phyloP scores from a whole-genome alignment of 1,140 invertebrate genomes.

The Neodiprion fabricii region DNA sequence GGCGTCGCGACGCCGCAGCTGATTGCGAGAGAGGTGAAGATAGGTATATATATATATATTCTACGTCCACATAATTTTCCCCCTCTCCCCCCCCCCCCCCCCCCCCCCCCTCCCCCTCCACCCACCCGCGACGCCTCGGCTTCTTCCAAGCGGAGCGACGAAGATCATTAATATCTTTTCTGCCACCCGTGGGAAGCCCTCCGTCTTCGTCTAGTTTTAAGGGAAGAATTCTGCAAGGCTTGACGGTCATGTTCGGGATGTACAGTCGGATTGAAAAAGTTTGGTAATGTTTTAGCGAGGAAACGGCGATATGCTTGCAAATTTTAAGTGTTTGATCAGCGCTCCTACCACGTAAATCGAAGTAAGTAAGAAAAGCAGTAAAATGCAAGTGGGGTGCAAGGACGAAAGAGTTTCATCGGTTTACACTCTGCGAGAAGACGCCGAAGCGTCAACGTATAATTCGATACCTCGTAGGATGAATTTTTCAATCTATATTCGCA shows the following conservation, averaged over 20 bases:
- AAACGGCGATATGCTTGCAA: neutral
- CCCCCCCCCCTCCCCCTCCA: too few species aligned
- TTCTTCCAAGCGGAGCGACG: neutral
- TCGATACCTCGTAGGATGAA: too few species aligned
- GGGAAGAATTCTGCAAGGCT: too few species aligned
- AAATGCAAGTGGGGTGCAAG: too few species aligned
- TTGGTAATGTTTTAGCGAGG: too few species aligned
- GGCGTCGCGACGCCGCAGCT: neutral
- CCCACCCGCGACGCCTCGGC: neutral
- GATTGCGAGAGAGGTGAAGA: neutral
- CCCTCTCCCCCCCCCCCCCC: neutral
- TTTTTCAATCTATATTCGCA: too few species aligned
- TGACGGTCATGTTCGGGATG: neutral
- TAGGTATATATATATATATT: too few species aligned
- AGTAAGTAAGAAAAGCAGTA: too few species aligned
- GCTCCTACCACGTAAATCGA: neutral
- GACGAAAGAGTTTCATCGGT: too few species aligned
- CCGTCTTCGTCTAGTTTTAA: neutral
- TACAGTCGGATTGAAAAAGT: neutral
- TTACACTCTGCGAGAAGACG: too few species aligned
- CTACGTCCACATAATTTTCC: neutral
- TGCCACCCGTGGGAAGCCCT: neutral
- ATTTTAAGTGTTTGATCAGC: neutral
- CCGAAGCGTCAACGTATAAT: too few species aligned
- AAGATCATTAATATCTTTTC: neutral